Evolutionary conservation across 2,797 vertebrate species (phyloP), one percentile per base, ranked within the genome.

Genomic region (Geotria australis): DNA sequence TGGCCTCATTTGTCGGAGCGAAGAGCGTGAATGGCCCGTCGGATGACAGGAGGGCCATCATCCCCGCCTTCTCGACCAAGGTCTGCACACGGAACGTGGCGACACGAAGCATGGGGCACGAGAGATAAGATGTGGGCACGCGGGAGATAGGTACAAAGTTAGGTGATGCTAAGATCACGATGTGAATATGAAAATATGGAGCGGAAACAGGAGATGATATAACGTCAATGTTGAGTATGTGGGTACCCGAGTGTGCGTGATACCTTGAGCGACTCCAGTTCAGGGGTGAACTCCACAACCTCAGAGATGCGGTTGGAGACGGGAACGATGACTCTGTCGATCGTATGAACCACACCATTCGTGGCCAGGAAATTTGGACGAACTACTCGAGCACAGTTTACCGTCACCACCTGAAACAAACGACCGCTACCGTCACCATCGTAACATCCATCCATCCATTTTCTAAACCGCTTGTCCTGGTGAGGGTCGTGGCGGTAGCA

Each of bases 271-370:
- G 76, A 86, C 64, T 95, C 83, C 61, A 98, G 74, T 62, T 75
- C 77, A 1, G 94, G 91, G 12, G 93, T 81, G 0, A 78, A 69
- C 55, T 98, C 91, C 0, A 98, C 70, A 59, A 93, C 64, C 9
- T 78, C 67, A 63, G 80, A 71, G 51, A 96, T 73, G 58, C 69
- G 75, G 70, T 79, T 86, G 49, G 81, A 80, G 10, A 83, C 61
- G 57, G 85, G 86, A 4, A 82, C 80, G n/a, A 96, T 89, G 67
- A 98, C 91, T 45, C 83, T 79, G 66, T 96, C 88, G 0, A 96
- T 84, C 59, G 95, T 77, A 1, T 98, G 91, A 7, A 98, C 91
- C 38, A 98, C 85, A 1, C 91, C 91, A 0, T 98, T 98, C 64
- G 84, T 91, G 46, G 91, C 81, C 0, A 91, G 81, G 59, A 95